Conservation (phyloP, 2,113 vertebrate genomes). For the Gambusia affinis region DNA sequence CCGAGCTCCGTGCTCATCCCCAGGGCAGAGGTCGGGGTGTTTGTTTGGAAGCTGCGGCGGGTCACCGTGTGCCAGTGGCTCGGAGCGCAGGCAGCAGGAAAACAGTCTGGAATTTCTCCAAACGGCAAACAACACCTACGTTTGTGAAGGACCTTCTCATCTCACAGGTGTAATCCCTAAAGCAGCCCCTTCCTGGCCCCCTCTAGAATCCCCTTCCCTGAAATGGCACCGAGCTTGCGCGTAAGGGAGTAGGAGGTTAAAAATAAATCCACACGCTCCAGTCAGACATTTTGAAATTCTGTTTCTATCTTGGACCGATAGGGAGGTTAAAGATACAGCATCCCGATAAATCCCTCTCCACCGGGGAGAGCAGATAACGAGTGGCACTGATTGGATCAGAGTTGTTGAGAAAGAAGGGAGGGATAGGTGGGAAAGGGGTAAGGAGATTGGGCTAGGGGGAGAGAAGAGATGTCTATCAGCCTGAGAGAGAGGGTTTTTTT, state of each 20-base stretch:
- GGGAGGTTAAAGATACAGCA: slow-evolving; percentile 93
- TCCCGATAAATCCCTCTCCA: slow-evolving; percentile 92
- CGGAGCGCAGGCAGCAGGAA: slow-evolving; percentile 9
- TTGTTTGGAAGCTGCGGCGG: slow-evolving; percentile 65
- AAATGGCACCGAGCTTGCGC: slow-evolving; percentile 54
- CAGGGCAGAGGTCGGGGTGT: slow-evolving; percentile 39
- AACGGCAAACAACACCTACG: slow-evolving; percentile 45
- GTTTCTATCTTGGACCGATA: slow-evolving; percentile 74
- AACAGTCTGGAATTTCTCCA: slow-evolving; percentile 47
- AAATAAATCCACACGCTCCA: slow-evolving; percentile 68
- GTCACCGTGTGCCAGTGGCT: slow-evolving; percentile 57
- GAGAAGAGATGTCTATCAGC: slow-evolving; percentile 98
- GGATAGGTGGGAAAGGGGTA: slow-evolving; percentile 21
- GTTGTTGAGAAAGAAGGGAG: slow-evolving; percentile 47
- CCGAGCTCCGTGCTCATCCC: slow-evolving; percentile 42
- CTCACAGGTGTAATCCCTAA: slow-evolving; percentile 55
- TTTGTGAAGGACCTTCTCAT: slow-evolving; percentile 24
- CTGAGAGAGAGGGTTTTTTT: slow-evolving; percentile 87
- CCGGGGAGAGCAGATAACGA: slow-evolving; percentile 86
- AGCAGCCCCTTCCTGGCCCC: not conserved
- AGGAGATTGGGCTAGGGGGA: slow-evolving; percentile 21
- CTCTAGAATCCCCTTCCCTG: not conserved
- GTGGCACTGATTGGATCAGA: slow-evolving; percentile 88
- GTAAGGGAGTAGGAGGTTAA: slow-evolving; percentile 53
- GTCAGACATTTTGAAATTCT: slow-evolving; percentile 80